Percentiles rank a stretch among this genome's conserved stretches.
phyloP scores from a whole-genome alignment of 2,113 vertebrate genomes.

The Thamnophis sirtalis region DNA sequence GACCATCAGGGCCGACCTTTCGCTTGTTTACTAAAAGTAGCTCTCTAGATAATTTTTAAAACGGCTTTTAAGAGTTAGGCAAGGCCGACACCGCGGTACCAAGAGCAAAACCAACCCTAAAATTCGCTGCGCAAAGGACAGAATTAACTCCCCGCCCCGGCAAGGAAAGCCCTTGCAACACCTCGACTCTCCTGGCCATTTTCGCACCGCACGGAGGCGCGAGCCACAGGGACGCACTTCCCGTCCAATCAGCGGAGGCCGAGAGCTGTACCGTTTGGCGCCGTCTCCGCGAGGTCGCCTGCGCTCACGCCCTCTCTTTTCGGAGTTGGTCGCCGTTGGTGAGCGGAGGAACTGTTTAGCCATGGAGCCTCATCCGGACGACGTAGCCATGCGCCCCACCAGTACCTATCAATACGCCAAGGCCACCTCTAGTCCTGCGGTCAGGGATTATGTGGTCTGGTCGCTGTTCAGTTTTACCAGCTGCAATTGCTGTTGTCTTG shows the following conservation, averaged over 20 bases:
- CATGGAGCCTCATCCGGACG: neutral
- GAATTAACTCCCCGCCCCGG: neutral
- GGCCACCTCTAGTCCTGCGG: neutral
- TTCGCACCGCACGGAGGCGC: fast-evolving
- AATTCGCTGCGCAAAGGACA: neutral
- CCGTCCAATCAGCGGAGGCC: neutral
- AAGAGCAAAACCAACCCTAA: neutral
- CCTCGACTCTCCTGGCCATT: neutral
- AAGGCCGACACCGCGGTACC: neutral
- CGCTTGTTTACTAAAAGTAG: neutral
- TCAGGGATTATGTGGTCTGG: neutral
- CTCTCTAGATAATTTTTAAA: neutral
- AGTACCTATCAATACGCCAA: neutral
- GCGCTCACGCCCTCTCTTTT: neutral
- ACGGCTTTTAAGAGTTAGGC: neutral
- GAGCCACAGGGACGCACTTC: neutral
- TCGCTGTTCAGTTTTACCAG: neutral
- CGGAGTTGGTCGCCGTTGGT: neutral
- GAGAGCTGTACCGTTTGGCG: neutral
- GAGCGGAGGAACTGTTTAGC: neutral
- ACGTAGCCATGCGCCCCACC: neutral
- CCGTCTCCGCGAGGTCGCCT: neutral
- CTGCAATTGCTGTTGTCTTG: neutral
- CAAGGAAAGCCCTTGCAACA: neutral
- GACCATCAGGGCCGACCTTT: neutral